These are phyloP conservation scores for Sphaerodactylus townsendi DNA, from an alignment of 2,113 vertebrate genomes.

Conservation along the genomic window DNA sequence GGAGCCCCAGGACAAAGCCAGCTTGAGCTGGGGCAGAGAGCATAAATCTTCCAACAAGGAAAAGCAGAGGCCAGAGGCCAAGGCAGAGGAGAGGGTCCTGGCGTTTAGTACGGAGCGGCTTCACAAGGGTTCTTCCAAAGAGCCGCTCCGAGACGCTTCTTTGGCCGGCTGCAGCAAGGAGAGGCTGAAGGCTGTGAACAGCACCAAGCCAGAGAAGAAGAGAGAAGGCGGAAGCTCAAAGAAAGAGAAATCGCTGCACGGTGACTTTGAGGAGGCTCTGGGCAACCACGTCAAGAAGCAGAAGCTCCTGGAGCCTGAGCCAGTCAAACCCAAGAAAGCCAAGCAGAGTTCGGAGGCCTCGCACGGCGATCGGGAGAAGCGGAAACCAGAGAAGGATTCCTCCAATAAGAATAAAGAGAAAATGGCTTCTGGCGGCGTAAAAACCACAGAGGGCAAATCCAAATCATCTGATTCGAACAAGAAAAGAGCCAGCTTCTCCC, in stretches of 20 bases:
- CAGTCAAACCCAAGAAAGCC: constrained; percentile 72
- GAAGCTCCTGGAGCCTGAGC: constrained; percentile 73
- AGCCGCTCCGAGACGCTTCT: constrained; percentile 59
- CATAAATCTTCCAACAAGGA: constrained; percentile 78
- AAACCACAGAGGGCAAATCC: constrained; percentile 62
- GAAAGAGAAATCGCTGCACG: constrained; percentile 58
- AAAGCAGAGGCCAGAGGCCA: constrained; percentile 61
- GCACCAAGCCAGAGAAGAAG: constrained; percentile 72
- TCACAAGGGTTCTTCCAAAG: constrained; percentile 67
- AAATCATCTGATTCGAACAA: constrained; percentile 50
- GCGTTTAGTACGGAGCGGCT: constrained; percentile 63
- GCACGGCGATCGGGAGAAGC: constrained; percentile 40
- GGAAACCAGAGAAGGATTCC: constrained; percentile 64
- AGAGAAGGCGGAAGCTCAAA: constrained; percentile 55
- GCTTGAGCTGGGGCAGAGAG: constrained; percentile 74
- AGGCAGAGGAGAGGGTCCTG: constrained; percentile 56
- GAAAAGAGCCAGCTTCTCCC: constrained; percentile 49
- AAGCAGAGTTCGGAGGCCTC: constrained; percentile 55
- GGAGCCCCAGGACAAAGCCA: constrained; percentile 78
- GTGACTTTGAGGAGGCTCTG: constrained; percentile 33
- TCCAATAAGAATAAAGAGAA: constrained; percentile 75
- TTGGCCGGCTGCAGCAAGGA: constrained; percentile 59
- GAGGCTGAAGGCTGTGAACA: constrained; percentile 55
- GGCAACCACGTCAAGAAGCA: constrained; percentile 72
- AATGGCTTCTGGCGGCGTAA: constrained; percentile 61